These are phyloP conservation scores for Scaptomyza polygonia DNA, from an alignment of 2,888 invertebrate genomes.

Conservation along the genomic window DNA sequence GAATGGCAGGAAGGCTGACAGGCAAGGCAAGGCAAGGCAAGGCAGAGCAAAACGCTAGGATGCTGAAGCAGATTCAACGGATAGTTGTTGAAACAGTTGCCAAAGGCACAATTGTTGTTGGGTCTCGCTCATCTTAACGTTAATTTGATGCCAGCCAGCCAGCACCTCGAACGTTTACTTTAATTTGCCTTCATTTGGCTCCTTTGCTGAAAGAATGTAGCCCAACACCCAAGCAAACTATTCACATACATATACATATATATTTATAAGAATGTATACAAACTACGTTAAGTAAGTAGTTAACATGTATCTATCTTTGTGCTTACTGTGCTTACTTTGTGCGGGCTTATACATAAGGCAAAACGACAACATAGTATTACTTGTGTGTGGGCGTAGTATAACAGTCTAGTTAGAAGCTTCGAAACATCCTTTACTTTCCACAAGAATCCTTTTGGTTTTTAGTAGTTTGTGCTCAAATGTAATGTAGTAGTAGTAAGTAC, in stretches of 20 bases:
- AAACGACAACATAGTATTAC: constrained; percentile 25
- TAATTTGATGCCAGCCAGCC: constrained; percentile 3
- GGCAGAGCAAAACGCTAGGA: neutral
- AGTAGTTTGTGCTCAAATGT: neutral
- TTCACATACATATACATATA: neutral
- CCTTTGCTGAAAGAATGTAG: neutral
- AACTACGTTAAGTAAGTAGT: constrained; percentile 5
- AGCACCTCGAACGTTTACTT: constrained; percentile 9
- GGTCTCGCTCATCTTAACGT: neutral
- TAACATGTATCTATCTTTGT: constrained; percentile 7
- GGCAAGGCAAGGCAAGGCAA: neutral
- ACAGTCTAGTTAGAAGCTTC: neutral
- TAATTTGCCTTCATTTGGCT: neutral
- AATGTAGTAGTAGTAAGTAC: neutral
- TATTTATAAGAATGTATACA: neutral
- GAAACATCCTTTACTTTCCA: constrained; percentile 9
- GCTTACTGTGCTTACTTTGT: constrained; percentile 12
- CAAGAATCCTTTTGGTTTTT: neutral
- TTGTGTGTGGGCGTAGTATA: constrained; percentile 17
- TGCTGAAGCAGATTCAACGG: constrained; percentile 5
- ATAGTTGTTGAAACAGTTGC: constrained; percentile 11
- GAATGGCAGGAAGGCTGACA: constrained; percentile 21
- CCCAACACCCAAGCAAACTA: constrained; percentile 3
- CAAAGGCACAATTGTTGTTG: constrained; percentile 13
- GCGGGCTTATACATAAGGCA: neutral